Conservation (phyloP, 2,797 vertebrate species). For the Mionectes olivaceus region DNA sequence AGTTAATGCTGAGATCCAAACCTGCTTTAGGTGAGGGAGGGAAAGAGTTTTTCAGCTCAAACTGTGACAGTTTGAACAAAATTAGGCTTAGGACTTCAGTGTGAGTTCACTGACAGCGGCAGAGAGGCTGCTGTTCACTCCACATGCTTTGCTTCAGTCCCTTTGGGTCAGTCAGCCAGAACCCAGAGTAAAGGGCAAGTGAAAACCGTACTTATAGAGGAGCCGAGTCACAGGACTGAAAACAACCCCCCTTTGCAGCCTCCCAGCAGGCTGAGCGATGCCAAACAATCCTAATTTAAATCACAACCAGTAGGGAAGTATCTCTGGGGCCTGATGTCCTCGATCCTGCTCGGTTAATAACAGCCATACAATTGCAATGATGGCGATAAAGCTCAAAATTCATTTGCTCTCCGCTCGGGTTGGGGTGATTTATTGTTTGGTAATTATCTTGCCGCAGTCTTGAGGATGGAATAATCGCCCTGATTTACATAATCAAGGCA, state of each 20-base stretch:
- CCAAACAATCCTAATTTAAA: not conserved
- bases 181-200: fast-evolving
- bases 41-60: not conserved
- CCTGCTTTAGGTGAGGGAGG: not conserved
- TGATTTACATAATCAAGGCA: constrained; percentile 72
- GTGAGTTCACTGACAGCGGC: fast-evolving
- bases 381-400: constrained; percentile 15
- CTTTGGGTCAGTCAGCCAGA: not conserved
- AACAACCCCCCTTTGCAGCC: not conserved
- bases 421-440: constrained; percentile 60
- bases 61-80: not conserved
- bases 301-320: not conserved
- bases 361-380: not conserved
- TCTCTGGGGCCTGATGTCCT: constrained; percentile 17
- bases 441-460: constrained; percentile 63
- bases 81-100: not conserved
- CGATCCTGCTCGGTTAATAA: not conserved
- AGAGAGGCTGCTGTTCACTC: not conserved
- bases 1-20: not conserved
- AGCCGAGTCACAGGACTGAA: fast-evolving
- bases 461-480: constrained; percentile 41
- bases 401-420: constrained; percentile 43
- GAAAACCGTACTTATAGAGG: not conserved
- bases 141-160: not conserved
- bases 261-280: not conserved